Base-by-base conservation (phyloP, 1,140 invertebrate genomes). In the Euwallacea fornicatus region DNA sequence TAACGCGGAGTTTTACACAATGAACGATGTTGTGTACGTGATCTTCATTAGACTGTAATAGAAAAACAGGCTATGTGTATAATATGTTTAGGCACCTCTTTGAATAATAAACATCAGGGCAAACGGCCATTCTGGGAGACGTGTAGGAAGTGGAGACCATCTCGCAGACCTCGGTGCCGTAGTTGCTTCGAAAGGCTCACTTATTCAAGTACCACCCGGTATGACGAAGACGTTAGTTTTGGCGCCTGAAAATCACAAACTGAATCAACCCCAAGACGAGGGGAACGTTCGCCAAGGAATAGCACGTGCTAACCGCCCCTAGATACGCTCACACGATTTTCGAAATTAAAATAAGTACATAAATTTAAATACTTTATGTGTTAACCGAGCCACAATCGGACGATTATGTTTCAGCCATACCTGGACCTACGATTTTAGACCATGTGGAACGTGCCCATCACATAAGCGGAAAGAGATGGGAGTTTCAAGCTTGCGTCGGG, bases 341-440 rank as follows among this genome's bases (percentile, higher is more conserved):
- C 21, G 60, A 68, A 60, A 60, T 60, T 42, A 68, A 68, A 60
- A 66, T 66, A 66, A 68, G 13, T 47, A 59, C 66, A 59, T 68
- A 68, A 47, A 68, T 68, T 68, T 68, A 41, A 68, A 68, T 68
- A 68, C 21, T 68, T 68, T 33, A 68, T 53, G 47, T 56, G 50
- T 7, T 66, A 66, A 55, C 41, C 44, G 64, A 66, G 42, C 47
- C 63, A 66, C 63, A 55, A 42, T 55, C 41, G 11, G 54, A 3
- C 10, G n/a, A 15, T 56, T n/a, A 15, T 56, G 3, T 56, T n/a
- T 56, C n/a, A 50, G 54, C 11, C 8, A 56, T 6, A 56, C 46
- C 13, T 13, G 46, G 13, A 50, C 46, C 8, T 13, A 16, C 54
- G 16, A 56, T 16, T 56, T 56, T 56, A 16, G 54, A 16, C 16